Evolutionary conservation across 2,797 vertebrate genomes (phyloP).

Genomic region (Potorous gilbertii): DNA sequence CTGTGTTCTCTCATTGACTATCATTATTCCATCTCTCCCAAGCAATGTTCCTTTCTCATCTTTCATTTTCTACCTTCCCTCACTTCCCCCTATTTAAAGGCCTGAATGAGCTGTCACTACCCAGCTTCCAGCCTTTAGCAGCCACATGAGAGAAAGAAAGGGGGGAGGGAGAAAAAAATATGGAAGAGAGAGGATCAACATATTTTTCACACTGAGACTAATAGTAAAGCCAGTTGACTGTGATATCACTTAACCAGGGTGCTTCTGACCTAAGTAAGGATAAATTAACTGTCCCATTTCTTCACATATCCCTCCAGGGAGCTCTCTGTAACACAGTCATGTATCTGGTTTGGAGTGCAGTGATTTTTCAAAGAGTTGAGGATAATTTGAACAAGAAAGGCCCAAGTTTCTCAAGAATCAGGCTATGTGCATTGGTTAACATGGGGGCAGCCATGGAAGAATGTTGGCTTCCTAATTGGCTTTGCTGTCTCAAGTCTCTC

Average conservation of each 20-base stretch:
- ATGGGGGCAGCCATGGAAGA: slow-evolving; percentile 66
- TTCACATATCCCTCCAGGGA: not conserved
- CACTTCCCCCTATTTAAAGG: slow-evolving; percentile 1
- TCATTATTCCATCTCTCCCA: not conserved
- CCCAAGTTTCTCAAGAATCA: slow-evolving; percentile 68
- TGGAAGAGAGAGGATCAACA: not conserved
- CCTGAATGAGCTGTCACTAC: not conserved
- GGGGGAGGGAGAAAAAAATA: not conserved
- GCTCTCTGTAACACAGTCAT: slow-evolving; percentile 30
- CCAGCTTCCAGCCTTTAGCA: not conserved
- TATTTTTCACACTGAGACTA: not conserved
- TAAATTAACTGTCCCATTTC: slow-evolving; percentile 18
- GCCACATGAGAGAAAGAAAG: not conserved
- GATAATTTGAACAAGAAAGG: slow-evolving; percentile 43
- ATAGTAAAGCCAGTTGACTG: not conserved
- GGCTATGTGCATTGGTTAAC: slow-evolving; percentile 60
- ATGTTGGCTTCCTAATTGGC: not conserved
- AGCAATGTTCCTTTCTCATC: not conserved
- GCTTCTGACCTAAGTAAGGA: not conserved
- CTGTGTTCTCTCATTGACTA: not conserved
- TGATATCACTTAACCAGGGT: not conserved
- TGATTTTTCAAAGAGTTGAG: slow-evolving; percentile 66
- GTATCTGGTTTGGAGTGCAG: slow-evolving; percentile 41
- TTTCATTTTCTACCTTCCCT: not conserved
- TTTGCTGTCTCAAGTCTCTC: slow-evolving; percentile 13